phyloP scores from a whole-genome alignment of 2,113 vertebrate genomes.

The Pelmatolapia mariae region DNA sequence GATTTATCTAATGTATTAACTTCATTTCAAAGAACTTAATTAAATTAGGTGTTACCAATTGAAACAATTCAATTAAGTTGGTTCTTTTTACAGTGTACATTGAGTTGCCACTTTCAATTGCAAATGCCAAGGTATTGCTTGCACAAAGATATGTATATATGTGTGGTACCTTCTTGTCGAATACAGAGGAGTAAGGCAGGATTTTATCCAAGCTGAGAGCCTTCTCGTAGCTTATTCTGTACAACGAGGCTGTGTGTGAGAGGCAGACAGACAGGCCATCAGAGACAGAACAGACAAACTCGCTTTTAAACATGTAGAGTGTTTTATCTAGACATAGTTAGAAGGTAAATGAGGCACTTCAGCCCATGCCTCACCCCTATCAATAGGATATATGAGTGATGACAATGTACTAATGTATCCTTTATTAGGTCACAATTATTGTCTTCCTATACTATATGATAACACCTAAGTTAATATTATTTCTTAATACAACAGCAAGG shows the following conservation, averaged over 20 bases:
- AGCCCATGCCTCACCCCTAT: not conserved
- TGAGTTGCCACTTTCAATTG: not conserved
- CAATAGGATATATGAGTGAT: not conserved
- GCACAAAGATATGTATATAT: not conserved
- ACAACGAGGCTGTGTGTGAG: slow-evolving; percentile 76
- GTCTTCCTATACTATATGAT: not conserved
- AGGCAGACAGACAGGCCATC: not conserved
- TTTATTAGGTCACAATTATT: not conserved
- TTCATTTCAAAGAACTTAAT: too few species aligned
- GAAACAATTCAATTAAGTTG: too few species aligned
- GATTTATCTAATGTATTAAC: too few species aligned
- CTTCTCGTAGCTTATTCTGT: slow-evolving; percentile 79
- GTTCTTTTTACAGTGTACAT: too few species aligned
- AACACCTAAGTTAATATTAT: not conserved
- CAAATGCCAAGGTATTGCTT: not conserved
- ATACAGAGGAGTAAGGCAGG: slow-evolving; percentile 83
- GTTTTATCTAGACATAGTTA: not conserved
- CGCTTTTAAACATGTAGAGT: not conserved
- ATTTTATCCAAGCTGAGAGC: slow-evolving; percentile 77
- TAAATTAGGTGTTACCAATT: too few species aligned
- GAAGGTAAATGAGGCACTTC: not conserved
- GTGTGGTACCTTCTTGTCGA: slow-evolving; percentile 78
- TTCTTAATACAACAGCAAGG: not conserved
- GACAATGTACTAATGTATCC: not conserved
- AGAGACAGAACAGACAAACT: not conserved